Percentiles rank a stretch among this genome's conserved stretches.
Evolutionary conservation across 1,140 invertebrate species (phyloP).

Genomic region (Anadara kagoshimensis): DNA sequence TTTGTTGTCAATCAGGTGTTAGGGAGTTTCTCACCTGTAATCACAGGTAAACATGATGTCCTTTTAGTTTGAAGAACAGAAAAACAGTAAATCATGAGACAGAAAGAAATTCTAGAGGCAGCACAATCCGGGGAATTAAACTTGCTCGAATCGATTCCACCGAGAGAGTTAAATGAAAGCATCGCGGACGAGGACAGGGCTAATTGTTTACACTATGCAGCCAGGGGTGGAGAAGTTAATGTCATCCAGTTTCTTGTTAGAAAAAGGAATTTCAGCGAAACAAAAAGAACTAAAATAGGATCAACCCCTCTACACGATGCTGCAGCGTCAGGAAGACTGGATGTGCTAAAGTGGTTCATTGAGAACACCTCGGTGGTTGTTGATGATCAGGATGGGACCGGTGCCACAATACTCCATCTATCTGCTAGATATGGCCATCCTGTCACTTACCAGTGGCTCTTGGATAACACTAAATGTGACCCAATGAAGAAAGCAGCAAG

Average conservation of each 20-base stretch:
- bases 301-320: conserved; percentile 75
- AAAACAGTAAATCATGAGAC: too few relatives aligned
- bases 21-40: too few relatives aligned
- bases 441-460: conserved; percentile 78
- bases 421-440: conserved; percentile 76
- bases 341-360: conserved; percentile 73
- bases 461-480: conserved; percentile 78
- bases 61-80: too few relatives aligned
- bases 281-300: conserved; percentile 65
- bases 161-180: conserved; percentile 11
- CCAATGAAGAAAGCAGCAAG: conserved; percentile 75
- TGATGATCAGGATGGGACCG: conserved; percentile 72
- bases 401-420: conserved; percentile 73
- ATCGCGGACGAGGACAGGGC: conserved; percentile 69
- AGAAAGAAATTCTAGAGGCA: too few relatives aligned
- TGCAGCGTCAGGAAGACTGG: conserved; percentile 72
- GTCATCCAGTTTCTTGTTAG: conserved; percentile 68
- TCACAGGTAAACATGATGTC: too few relatives aligned
- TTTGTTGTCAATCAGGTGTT: too few relatives aligned
- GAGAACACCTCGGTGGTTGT: conserved; percentile 58
- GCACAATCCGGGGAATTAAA: too few relatives aligned
- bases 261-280: conserved; percentile 56
- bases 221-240: conserved; percentile 68
- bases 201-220: conserved; percentile 73
- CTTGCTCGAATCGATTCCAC: too few relatives aligned